Conservation (phyloP, 2,888 invertebrate genomes). For the Pantelozetes paolii region DNA sequence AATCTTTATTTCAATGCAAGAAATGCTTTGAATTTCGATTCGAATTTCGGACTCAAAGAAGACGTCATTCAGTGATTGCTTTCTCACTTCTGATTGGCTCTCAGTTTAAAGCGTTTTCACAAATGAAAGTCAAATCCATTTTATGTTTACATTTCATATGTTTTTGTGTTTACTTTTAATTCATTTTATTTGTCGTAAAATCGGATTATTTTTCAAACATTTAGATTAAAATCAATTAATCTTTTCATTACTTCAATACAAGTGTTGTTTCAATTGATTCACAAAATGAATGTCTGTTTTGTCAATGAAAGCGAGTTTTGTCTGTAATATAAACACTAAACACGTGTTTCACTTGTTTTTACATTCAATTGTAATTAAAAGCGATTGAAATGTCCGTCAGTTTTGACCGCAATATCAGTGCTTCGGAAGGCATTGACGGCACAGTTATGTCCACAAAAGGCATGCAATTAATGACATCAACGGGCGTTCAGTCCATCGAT, state of each 20-base stretch:
- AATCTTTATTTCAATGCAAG: not conserved
- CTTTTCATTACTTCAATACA: too few species aligned
- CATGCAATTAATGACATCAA: conserved; percentile 37
- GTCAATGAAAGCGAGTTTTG: not conserved
- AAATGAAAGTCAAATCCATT: not conserved
- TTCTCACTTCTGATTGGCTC: not conserved
- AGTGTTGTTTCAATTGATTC: too few species aligned
- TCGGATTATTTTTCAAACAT: too few species aligned
- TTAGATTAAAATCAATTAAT: not conserved
- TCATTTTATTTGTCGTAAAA: not conserved
- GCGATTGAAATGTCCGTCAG: conserved; percentile 14
- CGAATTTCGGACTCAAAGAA: not conserved
- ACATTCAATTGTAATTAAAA: not conserved
- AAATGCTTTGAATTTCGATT: not conserved
- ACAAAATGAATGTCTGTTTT: too few species aligned
- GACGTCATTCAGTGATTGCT: not conserved
- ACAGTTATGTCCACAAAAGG: conserved; percentile 33
- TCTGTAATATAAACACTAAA: conserved; percentile 7
- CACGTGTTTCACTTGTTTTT: not conserved
- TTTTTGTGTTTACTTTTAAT: not conserved
- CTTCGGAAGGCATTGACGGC: not conserved
- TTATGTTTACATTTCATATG: not conserved
- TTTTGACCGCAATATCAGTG: conserved; percentile 11
- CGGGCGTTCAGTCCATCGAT: conserved; percentile 33
- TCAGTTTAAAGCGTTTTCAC: not conserved